These are phyloP conservation scores for Drosophila takahashii DNA, from an alignment of 1,140 invertebrate genomes.

Conservation along the genomic window DNA sequence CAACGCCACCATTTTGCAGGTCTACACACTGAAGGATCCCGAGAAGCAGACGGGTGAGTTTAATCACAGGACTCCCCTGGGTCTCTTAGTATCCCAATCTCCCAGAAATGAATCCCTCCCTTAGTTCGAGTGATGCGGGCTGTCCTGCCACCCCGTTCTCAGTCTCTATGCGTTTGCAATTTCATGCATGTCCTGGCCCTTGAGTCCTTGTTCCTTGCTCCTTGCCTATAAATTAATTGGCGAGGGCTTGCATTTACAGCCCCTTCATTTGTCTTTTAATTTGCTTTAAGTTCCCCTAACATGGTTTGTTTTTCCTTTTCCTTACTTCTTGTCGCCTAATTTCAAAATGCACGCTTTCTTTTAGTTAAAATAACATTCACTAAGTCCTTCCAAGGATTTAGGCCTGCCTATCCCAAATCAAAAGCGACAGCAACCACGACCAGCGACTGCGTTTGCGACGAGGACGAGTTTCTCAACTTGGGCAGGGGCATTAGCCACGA, in stretches of 20 bases:
- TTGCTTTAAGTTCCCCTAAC: slow-evolving; percentile 42
- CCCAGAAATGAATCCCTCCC: slow-evolving; percentile 9
- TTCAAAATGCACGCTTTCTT: slow-evolving; percentile 54
- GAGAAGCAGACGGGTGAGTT: slow-evolving; percentile 91
- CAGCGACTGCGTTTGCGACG: slow-evolving; percentile 70
- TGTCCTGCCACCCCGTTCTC: not conserved
- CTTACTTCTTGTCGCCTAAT: slow-evolving; percentile 14
- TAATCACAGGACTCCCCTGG: slow-evolving; percentile 13
- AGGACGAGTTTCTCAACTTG: slow-evolving; percentile 63
- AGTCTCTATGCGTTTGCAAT: slow-evolving; percentile 55
- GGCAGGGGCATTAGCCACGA: slow-evolving; percentile 42
- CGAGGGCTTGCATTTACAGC: slow-evolving; percentile 50
- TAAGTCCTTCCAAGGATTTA: slow-evolving; percentile 55
- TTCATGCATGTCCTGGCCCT: slow-evolving; percentile 68
- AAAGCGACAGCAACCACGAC: slow-evolving; percentile 29
- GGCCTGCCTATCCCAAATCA: slow-evolving; percentile 45
- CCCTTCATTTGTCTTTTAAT: slow-evolving; percentile 49
- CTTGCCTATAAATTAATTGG: slow-evolving; percentile 73
- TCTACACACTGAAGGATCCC: slow-evolving; percentile 90
- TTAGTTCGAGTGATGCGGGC: slow-evolving; percentile 17
- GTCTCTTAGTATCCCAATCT: not conserved
- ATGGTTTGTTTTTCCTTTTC: slow-evolving; percentile 10
- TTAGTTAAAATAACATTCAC: slow-evolving; percentile 78
- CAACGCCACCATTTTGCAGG: slow-evolving; percentile 87
- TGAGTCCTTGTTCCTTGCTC: slow-evolving; percentile 23